Base-by-base conservation (phyloP, 2,888 invertebrate genomes). In the Colostygia pectinataria region DNA sequence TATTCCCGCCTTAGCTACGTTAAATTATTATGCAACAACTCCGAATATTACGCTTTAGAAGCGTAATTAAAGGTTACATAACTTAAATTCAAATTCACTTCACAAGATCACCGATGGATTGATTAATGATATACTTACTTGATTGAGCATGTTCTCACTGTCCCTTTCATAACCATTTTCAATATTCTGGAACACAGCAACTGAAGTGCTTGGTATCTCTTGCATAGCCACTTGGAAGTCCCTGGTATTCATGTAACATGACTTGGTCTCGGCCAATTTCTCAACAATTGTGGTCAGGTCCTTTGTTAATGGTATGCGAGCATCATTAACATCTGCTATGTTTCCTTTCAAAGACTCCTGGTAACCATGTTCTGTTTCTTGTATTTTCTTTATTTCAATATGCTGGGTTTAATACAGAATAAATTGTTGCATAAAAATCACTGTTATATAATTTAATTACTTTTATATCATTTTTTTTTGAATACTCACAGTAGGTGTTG, bases 131-230 rank as follows among this genome's bases (percentile, higher is more conserved):
- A 15, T 31, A 63, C 70, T 69, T 83, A 93, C 93, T 81, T 95
- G 93, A 10, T 86, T 81, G 68, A 91, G 92, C 81, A 94, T 94
- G 59, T 82, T 85, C 58, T 87, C 81, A 18, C 74, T 69, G 32
- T 80, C 75, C 61, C 64, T 74, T 48, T 79, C 71, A 59, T 70
- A 68, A 45, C 65, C 45, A 57, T 59, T 50, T 25, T 79, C 66
- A 48, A 93, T 66, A 48, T 92, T 94, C 80, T 95, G 95, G 74
- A 93, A 95, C 0, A 94, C 92, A 15, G 93, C 94, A 25, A 89
- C 90, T 33, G 88, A 80, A 61, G 91, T 93, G 25, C 91, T 91
- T 5, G 92, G 91, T 53, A 94, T 92, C 46, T 83, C 78, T 64
- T 93, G 91, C 28, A 93, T 71, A 18, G 79, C 68, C 14, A 90